Evolutionary conservation across 2,113 vertebrate genomes (phyloP).

Genomic region (Varanus komodoensis): DNA sequence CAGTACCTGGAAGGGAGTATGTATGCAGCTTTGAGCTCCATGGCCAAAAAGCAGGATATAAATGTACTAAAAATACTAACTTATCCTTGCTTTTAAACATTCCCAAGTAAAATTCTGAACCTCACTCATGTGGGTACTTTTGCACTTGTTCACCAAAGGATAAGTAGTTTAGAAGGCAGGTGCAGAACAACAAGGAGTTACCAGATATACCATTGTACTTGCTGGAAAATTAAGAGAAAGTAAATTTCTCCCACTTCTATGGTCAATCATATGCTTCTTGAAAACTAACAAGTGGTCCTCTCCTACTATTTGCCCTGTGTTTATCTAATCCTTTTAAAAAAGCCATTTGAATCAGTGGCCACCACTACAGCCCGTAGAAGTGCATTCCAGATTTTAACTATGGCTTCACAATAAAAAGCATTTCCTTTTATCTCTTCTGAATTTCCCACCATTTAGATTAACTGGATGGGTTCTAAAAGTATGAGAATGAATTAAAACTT

Average conservation of each 20-base stretch:
- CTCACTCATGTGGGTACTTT: neutral
- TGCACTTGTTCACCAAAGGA: neutral
- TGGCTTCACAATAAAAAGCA: no score
- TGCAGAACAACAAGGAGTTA: neutral
- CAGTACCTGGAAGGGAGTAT: neutral
- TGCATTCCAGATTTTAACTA: no score
- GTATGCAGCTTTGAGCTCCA: neutral
- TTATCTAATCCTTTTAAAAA: no score
- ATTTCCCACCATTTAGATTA: neutral
- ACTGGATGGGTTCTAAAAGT: neutral
- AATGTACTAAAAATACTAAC: neutral
- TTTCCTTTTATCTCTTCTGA: neutral
- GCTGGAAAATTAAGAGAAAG: neutral
- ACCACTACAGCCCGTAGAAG: no score
- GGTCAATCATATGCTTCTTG: no score
- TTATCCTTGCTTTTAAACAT: no score
- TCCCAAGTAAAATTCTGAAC: neutral
- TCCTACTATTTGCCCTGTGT: no score
- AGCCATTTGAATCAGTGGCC: no score
- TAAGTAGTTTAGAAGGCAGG: neutral
- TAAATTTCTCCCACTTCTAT: neutral
- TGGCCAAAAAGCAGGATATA: neutral
- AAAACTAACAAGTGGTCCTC: no score
- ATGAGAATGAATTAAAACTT: neutral
- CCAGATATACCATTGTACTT: neutral